Percentiles rank a stretch among this genome's conserved stretches.
Conservation (phyloP, 37 sponge, comb jelly and placozoan genomes). For the Eunapius fragilis region DNA sequence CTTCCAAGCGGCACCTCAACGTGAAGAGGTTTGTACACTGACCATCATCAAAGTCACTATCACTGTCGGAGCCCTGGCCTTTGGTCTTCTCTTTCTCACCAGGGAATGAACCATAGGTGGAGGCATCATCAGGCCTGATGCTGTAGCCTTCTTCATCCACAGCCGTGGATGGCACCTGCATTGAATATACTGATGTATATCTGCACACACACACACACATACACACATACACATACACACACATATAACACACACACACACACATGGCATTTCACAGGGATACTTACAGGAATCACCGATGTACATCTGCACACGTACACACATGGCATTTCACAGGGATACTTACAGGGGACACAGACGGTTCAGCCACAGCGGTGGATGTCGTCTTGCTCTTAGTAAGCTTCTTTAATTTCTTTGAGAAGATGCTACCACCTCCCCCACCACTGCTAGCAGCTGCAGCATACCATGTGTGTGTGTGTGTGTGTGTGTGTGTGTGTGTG, state of each 20-base stretch:
- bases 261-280: neutral
- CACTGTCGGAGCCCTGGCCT: slow-evolving; percentile 23
- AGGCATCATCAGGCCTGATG: slow-evolving; percentile 83
- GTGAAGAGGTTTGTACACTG: neutral
- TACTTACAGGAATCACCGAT: neutral
- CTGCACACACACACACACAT: neutral
- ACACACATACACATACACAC: neutral
- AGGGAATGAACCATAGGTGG: slow-evolving; percentile 35
- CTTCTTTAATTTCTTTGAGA: neutral
- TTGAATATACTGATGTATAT: neutral
- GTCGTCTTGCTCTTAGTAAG: neutral
- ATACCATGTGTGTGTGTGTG: neutral
- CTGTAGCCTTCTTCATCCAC: slow-evolving; percentile 91
- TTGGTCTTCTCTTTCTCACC: slow-evolving; percentile 14
- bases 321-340: too few relatives aligned
- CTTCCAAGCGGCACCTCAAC: neutral
- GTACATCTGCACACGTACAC: neutral
- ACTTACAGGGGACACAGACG: neutral
- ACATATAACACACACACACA: neutral
- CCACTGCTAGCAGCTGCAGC: neutral
- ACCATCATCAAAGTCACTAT: slow-evolving; percentile 59
- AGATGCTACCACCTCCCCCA: neutral
- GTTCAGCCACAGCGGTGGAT: neutral
- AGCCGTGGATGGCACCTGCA: slow-evolving; percentile 4
- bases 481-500: too few relatives aligned